These are phyloP conservation scores for Melanotus villosus DNA, from an alignment of 2,888 invertebrate species.

Conservation along the genomic window DNA sequence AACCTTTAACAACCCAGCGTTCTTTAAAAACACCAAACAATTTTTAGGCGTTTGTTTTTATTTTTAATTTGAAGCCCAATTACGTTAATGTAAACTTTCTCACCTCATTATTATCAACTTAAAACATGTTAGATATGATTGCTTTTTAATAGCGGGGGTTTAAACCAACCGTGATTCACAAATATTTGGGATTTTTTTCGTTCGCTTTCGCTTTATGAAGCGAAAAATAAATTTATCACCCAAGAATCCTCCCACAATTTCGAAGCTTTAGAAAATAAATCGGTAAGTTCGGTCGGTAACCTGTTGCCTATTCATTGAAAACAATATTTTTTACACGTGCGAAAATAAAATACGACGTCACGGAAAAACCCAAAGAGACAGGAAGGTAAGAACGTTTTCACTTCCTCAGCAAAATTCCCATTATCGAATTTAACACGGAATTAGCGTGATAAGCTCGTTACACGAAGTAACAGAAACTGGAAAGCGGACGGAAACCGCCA, in stretches of 20 bases:
- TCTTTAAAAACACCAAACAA: background rate
- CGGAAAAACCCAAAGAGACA: background rate
- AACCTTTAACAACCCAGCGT: background rate
- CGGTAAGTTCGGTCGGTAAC: background rate
- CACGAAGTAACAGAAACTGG: too few relatives aligned
- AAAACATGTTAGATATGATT: background rate
- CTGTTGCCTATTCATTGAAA: background rate
- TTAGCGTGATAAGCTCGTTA: too few relatives aligned
- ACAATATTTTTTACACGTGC: conserved; percentile 8
- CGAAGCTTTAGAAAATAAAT: background rate
- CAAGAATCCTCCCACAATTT: too few relatives aligned
- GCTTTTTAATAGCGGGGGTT: too few relatives aligned
- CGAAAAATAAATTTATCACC: too few relatives aligned
- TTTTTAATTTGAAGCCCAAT: too few relatives aligned
- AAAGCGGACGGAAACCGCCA: too few relatives aligned
- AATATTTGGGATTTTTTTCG: too few relatives aligned
- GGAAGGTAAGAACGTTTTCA: background rate
- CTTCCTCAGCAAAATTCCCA: background rate
- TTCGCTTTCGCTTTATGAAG: too few relatives aligned
- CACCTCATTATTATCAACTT: background rate
- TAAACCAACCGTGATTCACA: too few relatives aligned
- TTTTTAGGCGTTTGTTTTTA: too few relatives aligned
- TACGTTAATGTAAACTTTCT: background rate
- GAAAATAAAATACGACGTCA: background rate
- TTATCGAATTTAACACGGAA: background rate